These are phyloP conservation scores for Litoditis marina DNA, from an alignment of 2,888 invertebrate species.

Conservation along the genomic window DNA sequence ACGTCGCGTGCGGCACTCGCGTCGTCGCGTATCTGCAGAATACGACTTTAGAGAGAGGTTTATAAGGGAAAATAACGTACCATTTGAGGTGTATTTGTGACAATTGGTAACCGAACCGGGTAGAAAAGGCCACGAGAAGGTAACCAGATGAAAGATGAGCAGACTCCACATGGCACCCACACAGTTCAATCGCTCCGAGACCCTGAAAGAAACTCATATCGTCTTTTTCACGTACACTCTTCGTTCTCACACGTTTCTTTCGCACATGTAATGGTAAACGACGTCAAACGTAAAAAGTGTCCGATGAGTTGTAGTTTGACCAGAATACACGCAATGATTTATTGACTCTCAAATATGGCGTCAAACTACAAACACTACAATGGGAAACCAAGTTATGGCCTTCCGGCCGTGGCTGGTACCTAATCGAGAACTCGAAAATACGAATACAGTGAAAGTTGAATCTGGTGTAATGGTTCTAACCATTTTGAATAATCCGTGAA, in stretches of 20 bases:
- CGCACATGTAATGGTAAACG: too few relatives aligned
- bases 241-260: too few relatives aligned
- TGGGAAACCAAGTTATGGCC: too few relatives aligned
- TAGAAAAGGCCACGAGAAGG: slow-evolving; percentile 44
- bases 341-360: too few relatives aligned
- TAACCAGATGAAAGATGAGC: slow-evolving; percentile 37
- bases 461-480: too few relatives aligned
- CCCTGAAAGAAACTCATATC: slow-evolving; percentile 26
- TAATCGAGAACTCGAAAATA: too few relatives aligned
- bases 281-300: too few relatives aligned
- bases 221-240: not conserved
- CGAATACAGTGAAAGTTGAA: not conserved
- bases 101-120: slow-evolving; percentile 29
- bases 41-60: not conserved
- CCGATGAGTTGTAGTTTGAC: too few relatives aligned
- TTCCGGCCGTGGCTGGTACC: too few relatives aligned
- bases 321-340: too few relatives aligned
- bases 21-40: not conserved
- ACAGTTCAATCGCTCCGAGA: slow-evolving; percentile 35
- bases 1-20: too few relatives aligned
- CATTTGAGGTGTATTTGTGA: slow-evolving; percentile 8
- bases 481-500: slow-evolving; percentile 38
- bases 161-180: slow-evolving; percentile 29
- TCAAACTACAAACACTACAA: too few relatives aligned
- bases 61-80: not conserved